Base-by-base conservation (phyloP, 2,888 invertebrate species). In the Orgyia antiqua region DNA sequence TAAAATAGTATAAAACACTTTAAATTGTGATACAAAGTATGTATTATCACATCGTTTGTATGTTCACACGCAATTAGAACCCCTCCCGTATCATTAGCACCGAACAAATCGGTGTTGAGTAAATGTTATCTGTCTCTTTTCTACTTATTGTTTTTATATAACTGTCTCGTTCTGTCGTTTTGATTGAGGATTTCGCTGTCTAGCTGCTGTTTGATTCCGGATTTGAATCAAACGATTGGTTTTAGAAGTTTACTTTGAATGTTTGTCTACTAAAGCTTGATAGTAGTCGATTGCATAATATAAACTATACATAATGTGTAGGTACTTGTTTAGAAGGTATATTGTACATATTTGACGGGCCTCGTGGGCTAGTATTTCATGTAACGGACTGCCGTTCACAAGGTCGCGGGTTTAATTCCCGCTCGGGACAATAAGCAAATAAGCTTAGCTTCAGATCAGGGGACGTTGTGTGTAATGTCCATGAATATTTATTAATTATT, bases 31-130 rank as follows among this genome's bases (percentile, higher is more conserved):
- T 40, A 45, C 42, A 46, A 47, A 70, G 66, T 77, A 75, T 70
- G 70, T 77, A 78, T 76, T 73, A 75, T 71, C 72, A 69, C 66
- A 45, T 71, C 68, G 68, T 73, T 69, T 75, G 73, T 74, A 70
- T 76, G 73, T 80, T 78, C 76, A 71, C 78, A 73, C 74, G 74
- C 79, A 83, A 83, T 83, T 82, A 82, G 77, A 73, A 59, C 70
- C 72, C 66, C 73, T 65, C 68, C 73, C 63, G 77, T 66, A 74
- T 80, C 78, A 83, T 83, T 83, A 83, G 73, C 75, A 73, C 72
- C 65, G 59, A 58, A 40, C 48, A 51, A 52, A 47, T 46, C 57
- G 50, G 53, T 48, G 55, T 62, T 54, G 51, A 52, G 46, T 39
- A 39, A 66, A 39, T 32, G 44, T 42, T 41, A 45, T 12, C 53